phyloP scores from a whole-genome alignment of 1,140 invertebrate genomes.

The Plodia interpunctella region DNA sequence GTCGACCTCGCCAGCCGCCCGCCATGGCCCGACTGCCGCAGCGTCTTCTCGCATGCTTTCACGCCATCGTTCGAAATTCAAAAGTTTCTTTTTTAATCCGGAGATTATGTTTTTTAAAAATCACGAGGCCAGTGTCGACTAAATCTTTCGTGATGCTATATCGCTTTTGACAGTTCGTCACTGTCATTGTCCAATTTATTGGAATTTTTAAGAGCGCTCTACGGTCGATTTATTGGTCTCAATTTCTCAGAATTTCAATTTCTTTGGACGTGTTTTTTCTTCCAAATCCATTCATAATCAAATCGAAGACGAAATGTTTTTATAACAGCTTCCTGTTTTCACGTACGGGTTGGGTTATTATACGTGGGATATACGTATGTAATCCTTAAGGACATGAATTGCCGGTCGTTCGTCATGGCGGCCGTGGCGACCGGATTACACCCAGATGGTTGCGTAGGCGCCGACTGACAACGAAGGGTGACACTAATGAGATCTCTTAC shows the following conservation, averaged over 20 bases:
- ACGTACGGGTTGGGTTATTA: background rate
- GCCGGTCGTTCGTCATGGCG: conserved; percentile 4
- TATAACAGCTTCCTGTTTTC: background rate
- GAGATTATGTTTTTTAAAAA: background rate
- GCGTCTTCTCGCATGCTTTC: conserved; percentile 32
- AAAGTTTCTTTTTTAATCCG: conserved; percentile 29
- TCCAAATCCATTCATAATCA: too few relatives aligned
- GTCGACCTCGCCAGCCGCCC: conserved; percentile 44
- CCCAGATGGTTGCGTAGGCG: conserved; percentile 8
- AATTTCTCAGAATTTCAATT: too few relatives aligned
- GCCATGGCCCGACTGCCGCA: conserved; percentile 25
- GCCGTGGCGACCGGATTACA: conserved; percentile 5
- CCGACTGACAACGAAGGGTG: background rate
- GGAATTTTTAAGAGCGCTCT: too few relatives aligned
- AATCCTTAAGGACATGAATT: background rate
- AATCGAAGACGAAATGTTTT: too few relatives aligned
- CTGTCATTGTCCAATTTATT: too few relatives aligned
- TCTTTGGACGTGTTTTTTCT: too few relatives aligned
- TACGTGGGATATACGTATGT: background rate
- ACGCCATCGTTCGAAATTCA: conserved; percentile 44
- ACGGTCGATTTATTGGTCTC: too few relatives aligned
- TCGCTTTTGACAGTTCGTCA: background rate
- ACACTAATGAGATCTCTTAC: conserved; percentile 2
- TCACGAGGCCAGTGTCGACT: background rate
- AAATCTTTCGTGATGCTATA: background rate